Evolutionary conservation across 2,797 vertebrate species (phyloP), one percentile per base, ranked within the genome.

Genomic region (Paguma larvata): DNA sequence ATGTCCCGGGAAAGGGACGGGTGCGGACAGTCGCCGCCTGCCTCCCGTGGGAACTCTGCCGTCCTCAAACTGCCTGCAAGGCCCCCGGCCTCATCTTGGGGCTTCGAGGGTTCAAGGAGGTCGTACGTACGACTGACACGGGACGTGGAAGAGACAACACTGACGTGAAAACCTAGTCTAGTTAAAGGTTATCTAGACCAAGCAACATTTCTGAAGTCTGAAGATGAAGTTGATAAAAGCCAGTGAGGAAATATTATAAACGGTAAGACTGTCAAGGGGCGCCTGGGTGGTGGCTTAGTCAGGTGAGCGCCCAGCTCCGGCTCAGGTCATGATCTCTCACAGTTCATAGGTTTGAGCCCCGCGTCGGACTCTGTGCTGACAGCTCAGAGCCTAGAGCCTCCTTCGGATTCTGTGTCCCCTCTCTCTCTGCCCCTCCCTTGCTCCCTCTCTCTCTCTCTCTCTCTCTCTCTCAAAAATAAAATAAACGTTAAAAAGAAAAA

Each of bases 151-250:
- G 23, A n/a, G 30, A 83, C 44, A 56, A 78, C 18, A 27, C 18
- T 2, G 34, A 46, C 1, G 6, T 75, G 82, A 88, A 85, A 91
- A 80, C 32, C n/a, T 62, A n/a, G 34, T 25, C 34, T 25, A 38
- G 32, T 27, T 73, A 48, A 67, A n/a, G 46, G 32, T 83, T 48
- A 85, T 44, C 34, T 16, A 2, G 11, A 67, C 38, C 63, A 85
- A 68, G 63, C 30, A 68, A 13, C 62, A 70, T 21, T 65, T 85
- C 44, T 85, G 65, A 41, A 62, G 53, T 96, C 89, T 94, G 59
- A 85, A 90, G 80, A 75, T 78, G 51, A 91, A 63, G 44, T 89
- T 83, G 65, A 46, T 67, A 65, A 21, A 85, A 83, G 84, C 30
- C 53, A 85, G 41, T 3, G n/a, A 59, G 32, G 48, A 86, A 79